Evolutionary conservation across 2,113 vertebrate species (phyloP), one percentile per base, ranked within the genome.

Genomic region (Paralichthys olivaceus): DNA sequence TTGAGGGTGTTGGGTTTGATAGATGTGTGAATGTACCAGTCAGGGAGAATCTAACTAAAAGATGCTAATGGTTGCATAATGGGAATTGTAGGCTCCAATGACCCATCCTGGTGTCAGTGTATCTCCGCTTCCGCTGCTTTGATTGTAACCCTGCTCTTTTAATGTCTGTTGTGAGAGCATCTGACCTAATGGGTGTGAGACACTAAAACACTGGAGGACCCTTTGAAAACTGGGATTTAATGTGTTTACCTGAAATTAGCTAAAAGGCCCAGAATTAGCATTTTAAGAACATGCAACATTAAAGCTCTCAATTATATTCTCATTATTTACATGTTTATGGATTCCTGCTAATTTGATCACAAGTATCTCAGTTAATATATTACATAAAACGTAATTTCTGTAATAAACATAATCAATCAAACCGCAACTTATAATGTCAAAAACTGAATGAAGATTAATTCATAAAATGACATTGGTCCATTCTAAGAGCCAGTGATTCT

Each of bases 91-190:
- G 26, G 8, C 58, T 3, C 7, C 26, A 67, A 13, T 61, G 58
- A 71, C 23, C 57, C 25, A 37, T 45, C 47, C 4, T 47, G 20
- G 55, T 17, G 43, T 54, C 22, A 64, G 40, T 4, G 4, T 26
- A 28, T 55, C 3, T 49, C 55, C 34, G 29, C 66, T 64, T 55
- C 28, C 64, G 34, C 29, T 40, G 34, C 66, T 80, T 71, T 69
- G 40, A 75, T 61, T 77, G 62, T 61, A 60, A 55, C 65, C 59
- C 63, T 23, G 66, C 49, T 55, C 47, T 66, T 79, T 75, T 76
- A 79, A 81, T 86, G 64, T 76, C 83, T 81, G 72, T 64, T 79
- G 69, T 57, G 72, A 71, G 69, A 29, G 79, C 75, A 53, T 68
- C 70, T 11, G 71, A 22, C 11, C 67, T 71, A 55, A 77, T 60